Evolutionary conservation across 2,113 vertebrate genomes (phyloP), one percentile per base, ranked within the genome.

Genomic region (Ageneiosus marmoratus): DNA sequence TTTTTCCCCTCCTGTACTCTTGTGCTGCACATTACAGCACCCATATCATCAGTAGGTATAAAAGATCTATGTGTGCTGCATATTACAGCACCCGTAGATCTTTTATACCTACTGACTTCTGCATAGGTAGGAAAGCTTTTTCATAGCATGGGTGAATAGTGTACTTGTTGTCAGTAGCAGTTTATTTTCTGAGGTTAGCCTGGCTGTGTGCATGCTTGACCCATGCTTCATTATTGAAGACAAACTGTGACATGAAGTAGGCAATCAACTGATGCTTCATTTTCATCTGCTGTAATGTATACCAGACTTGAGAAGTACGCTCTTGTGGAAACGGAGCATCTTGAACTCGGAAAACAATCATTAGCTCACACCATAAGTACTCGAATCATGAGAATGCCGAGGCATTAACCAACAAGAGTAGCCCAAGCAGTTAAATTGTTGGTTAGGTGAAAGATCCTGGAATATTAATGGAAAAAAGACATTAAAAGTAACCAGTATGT

Each of bases 201-300:
- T 41, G 63, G 34, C 51, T 44, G 13, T 55, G 78, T 67, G 29
- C 50, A n/a, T 69, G 79, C 41, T 80, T n/a, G 27, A 55, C 48
- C 63, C 34, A 44, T 44, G 18, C 44, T 48, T 53, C 62, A 37
- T 53, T 80, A 69, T 15, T 29, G 50, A n/a, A 10, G 24, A 81
- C 5, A 11, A 70, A 67, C 67, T n/a, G 60, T 55, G 51, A 29
- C 70, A 22, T 32, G 8, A 75, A 74, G 10, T 16, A 29, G 48
- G 37, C 41, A n/a, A 15, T 70, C 67, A 41, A 32, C 37, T 58
- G n/a, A 46, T 37, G 41, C 55, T 58, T 44, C 13, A 22, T 74
- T 74, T 82, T 50, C 22, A 48, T 74, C 53, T 60, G 55, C 46
- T 32, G 8, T 75, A 32, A 75, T 32, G 22, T 51, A 75, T 27